Evolutionary conservation across 2,797 vertebrate species (phyloP).

Genomic region (Otolemur crassicaudatus): DNA sequence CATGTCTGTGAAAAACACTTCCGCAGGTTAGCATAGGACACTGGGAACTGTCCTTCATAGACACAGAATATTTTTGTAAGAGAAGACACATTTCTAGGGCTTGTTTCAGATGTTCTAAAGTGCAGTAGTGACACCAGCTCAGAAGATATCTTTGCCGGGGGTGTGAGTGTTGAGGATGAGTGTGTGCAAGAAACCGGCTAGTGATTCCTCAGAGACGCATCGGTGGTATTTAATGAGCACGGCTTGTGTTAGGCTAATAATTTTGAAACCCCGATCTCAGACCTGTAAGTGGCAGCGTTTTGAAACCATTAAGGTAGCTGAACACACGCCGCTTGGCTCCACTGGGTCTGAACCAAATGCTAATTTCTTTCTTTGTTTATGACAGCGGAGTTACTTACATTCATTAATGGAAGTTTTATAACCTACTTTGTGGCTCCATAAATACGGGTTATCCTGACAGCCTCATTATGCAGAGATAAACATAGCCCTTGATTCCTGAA

Average conservation of each 20-base stretch:
- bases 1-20: background rate
- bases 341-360: background rate
- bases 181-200: accelerated
- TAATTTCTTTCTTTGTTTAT: conserved; percentile 31
- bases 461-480: conserved; percentile 64
- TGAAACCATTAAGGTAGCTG: background rate
- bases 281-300: accelerated
- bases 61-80: background rate
- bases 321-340: background rate
- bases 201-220: background rate
- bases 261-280: background rate
- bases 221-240: accelerated
- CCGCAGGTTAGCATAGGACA: background rate
- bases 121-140: background rate
- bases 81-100: background rate
- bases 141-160: background rate
- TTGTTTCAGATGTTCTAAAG: background rate
- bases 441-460: conserved; percentile 68
- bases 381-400: conserved; percentile 25
- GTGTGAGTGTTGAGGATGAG: background rate
- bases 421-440: conserved; percentile 67
- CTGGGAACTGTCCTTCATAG: background rate
- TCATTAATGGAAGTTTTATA: conserved; percentile 69
- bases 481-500: conserved; percentile 53
- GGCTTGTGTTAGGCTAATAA: accelerated